Percentiles rank a stretch among this genome's conserved stretches.
Conservation (phyloP, 2,797 vertebrate species). For the Clarias fuscus region DNA sequence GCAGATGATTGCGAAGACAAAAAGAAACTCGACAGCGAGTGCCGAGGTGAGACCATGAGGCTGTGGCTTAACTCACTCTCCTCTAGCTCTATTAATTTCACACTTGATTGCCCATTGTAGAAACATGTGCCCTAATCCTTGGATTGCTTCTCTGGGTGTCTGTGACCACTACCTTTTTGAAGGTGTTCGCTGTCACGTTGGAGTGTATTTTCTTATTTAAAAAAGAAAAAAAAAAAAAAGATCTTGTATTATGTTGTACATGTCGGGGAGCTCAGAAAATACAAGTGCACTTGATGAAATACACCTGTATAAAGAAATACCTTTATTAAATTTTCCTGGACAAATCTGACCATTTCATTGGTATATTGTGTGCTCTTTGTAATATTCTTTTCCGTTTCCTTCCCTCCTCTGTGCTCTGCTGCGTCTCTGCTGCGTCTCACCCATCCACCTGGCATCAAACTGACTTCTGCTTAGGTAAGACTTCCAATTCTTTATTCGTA, state of each 20-base stretch:
- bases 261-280: conserved; percentile 6
- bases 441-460: conserved; percentile 5
- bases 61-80: conserved; percentile 44
- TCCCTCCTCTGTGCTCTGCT: not conserved
- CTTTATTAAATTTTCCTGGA: not conserved
- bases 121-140: conserved; percentile 53
- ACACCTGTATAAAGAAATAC: not conserved
- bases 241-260: conserved; percentile 22
- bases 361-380: not conserved
- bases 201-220: conserved; percentile 30
- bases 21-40: conserved; percentile 62
- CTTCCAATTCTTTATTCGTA: not conserved
- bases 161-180: conserved; percentile 38
- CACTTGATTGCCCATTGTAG: conserved; percentile 50
- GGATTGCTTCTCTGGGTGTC: conserved; percentile 50
- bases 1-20: conserved; percentile 58
- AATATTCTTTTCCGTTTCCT: conserved; percentile 8
- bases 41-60: conserved; percentile 45
- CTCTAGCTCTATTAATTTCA: conserved; percentile 59
- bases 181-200: conserved; percentile 33
- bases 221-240: not conserved
- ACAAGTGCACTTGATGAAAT: conserved; percentile 29
- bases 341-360: not conserved
- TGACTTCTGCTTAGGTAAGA: conserved; percentile 70
- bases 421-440: not conserved